Evolutionary conservation across 2,797 vertebrate genomes (phyloP), one percentile per base, ranked within the genome.

Genomic region (Tamandua tetradactyla): DNA sequence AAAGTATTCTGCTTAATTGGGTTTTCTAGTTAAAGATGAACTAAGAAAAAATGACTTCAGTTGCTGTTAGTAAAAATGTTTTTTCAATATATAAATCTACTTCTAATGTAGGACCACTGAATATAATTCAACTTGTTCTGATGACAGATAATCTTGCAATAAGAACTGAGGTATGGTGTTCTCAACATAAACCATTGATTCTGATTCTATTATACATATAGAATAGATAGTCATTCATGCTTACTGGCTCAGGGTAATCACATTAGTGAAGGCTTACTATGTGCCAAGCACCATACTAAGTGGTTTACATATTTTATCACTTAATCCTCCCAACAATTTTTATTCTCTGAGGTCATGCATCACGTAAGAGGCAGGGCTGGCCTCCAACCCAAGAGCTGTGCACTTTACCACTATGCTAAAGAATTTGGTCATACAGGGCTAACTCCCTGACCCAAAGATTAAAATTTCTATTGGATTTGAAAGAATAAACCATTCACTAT

Each of bases 11-110:
- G 42, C 22, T 84, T 76, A 90, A 66, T 40, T 76, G 7, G 17
- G 30, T 66, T 85, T 96, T 81, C 66, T 93, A n/a, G 40, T 91
- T 90, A 72, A 79, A 84, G 4, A 62, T 74, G 15, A 44, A 25
- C 66, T 55, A 68, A 76, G 42, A 80, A 23, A 23, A 59, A 30
- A 11, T 40, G 61, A 64, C 6, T 25, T 64, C 27, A n/a, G 25
- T n/a, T 91, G 57, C 17, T 44, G 74, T 69, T 2, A 55, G 18
- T 15, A 71, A 82, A 93, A 83, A 87, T 75, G 17, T 55, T 62
- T 49, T 27, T 52, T 85, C 37, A 61, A 23, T 57, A 59, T 14
- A 80, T 40, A 74, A 55, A 81, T 80, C 68, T 44, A 32, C 23
- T 59, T 93, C 62, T 89, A 80, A 27, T 68, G 18, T 44, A 85